Evolutionary conservation across 53 echinoderm and acorn worm genomes (phyloP), one percentile per base, ranked within the genome.

Genomic region (Arbacia lixula): DNA sequence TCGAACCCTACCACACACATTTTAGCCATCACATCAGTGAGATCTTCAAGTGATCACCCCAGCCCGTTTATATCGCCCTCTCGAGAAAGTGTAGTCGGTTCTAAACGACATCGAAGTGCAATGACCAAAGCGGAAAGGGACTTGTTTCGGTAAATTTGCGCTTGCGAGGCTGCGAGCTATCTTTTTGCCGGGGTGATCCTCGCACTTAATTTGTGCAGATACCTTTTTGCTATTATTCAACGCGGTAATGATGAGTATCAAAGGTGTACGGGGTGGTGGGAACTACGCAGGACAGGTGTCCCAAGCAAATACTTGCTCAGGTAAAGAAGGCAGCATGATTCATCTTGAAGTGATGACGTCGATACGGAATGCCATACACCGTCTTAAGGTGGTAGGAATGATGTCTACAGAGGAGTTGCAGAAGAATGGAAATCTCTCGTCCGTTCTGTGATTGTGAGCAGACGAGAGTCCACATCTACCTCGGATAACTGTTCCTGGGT

Each of bases 41-140:
- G 64, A 43, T 46, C 5, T 63, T 81, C 6, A 49, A 81, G 64
- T 49, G 82, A 81, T 50, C 63, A 80, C 28, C 80, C 62, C 16
- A 9, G 62, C 63, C 62, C 2, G 3, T 10, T 51, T 53, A 75
- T 19, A 54, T 38, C 37, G 24, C 60, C 74, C 49, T 74, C 6
- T 29, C 46, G 14, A 74, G 33, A 33, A 34, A 74, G 26, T 24
- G 68, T 3, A 51, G 53, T 53, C 19, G 1, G 16, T 46, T 33
- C 33, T 14, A 53, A 69, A 69, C 52, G 74, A 22, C 62, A 46
- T 28, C 25, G 82, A 81, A 81, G 82, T 81, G 82, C 82, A 49
- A 81, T 63, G 82, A 81, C 82, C 82, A 81, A 34, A 79, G 41
- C 82, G 82, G 79, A 81, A 81, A 40, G 32, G 20, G 64, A 51